Percentiles rank a stretch among this genome's conserved stretches.
Evolutionary conservation across 2,888 invertebrate species (phyloP).

Genomic region (Chrysomela aeneicollis): DNA sequence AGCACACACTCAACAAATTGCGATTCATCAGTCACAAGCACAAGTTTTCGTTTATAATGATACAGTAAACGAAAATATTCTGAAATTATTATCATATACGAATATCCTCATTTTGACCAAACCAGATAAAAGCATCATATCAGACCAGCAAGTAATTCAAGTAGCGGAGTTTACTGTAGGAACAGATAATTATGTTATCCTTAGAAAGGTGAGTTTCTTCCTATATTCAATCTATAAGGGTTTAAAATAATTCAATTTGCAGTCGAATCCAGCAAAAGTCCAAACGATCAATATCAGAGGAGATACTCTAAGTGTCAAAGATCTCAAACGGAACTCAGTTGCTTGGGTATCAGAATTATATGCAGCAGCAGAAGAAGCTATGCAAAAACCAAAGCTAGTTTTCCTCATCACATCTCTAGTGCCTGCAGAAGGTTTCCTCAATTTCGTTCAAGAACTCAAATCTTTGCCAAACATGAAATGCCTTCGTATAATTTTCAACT

Average conservation of each 20-base stretch:
- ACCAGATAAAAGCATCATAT: constrained; percentile 44
- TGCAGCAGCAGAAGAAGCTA: constrained; percentile 39
- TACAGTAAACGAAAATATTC: constrained; percentile 48
- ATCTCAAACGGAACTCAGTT: constrained; percentile 49
- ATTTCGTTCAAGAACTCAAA: constrained; percentile 52
- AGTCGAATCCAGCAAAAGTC: constrained; percentile 41
- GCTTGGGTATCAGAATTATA: constrained; percentile 54
- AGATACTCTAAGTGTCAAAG: constrained; percentile 53
- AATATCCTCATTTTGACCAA: constrained; percentile 53
- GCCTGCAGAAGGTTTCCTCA: constrained; percentile 55
- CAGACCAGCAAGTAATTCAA: constrained; percentile 45
- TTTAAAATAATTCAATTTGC: constrained; percentile 23
- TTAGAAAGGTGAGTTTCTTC: constrained; percentile 49
- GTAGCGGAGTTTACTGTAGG: constrained; percentile 50
- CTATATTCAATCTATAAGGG: not conserved
- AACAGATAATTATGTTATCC: constrained; percentile 50
- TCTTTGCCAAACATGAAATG: constrained; percentile 44
- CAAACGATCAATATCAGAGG: constrained; percentile 49
- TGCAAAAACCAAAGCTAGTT: constrained; percentile 43
- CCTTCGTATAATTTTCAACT: constrained; percentile 65
- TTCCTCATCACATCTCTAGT: constrained; percentile 51
- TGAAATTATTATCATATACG: constrained; percentile 49
- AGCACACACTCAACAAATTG: constrained; percentile 50
- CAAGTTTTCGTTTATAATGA: constrained; percentile 53
- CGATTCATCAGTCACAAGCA: constrained; percentile 53